Percentiles rank a stretch among this genome's conserved stretches.
Evolutionary conservation across 1,140 invertebrate genomes (phyloP).

Genomic region (Drosophila serrata): DNA sequence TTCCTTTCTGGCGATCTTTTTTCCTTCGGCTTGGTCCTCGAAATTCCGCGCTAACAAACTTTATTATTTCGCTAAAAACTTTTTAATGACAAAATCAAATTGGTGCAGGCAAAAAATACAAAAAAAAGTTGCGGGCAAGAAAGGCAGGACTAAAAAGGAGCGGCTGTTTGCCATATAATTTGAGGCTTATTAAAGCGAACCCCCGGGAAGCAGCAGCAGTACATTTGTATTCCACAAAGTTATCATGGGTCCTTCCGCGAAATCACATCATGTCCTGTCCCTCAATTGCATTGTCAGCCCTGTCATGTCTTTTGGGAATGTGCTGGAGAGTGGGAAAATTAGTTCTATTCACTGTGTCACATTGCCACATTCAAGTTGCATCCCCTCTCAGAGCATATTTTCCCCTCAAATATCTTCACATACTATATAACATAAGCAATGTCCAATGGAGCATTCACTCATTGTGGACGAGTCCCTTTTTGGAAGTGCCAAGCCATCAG

Average conservation of each 20-base stretch:
- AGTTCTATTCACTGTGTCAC: slow-evolving; percentile 23
- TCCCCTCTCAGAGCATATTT: slow-evolving; percentile 1
- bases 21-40: neutral
- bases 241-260: slow-evolving; percentile 1
- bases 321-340: slow-evolving; percentile 1
- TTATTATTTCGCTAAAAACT: slow-evolving; percentile 88
- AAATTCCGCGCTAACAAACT: slow-evolving; percentile 87
- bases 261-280: slow-evolving; percentile 9
- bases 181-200: slow-evolving; percentile 40
- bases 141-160: slow-evolving; percentile 5
- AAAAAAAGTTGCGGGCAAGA: slow-evolving; percentile 88
- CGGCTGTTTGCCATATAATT: slow-evolving; percentile 87
- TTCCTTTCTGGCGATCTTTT: slow-evolving; percentile 19
- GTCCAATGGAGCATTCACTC: slow-evolving; percentile 14
- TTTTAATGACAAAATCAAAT: slow-evolving; percentile 77
- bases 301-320: neutral
- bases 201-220: slow-evolving; percentile 8
- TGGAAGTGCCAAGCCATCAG: slow-evolving; percentile 37
- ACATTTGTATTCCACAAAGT: slow-evolving; percentile 5
- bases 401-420: neutral
- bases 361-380: slow-evolving; percentile 28
- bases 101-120: slow-evolving; percentile 89
- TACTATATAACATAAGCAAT: neutral
- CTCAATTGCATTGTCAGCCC: slow-evolving; percentile 9
- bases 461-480: slow-evolving; percentile 1